phyloP scores from a whole-genome alignment of 2,888 invertebrate species.

The Heterodera filipjevi region DNA sequence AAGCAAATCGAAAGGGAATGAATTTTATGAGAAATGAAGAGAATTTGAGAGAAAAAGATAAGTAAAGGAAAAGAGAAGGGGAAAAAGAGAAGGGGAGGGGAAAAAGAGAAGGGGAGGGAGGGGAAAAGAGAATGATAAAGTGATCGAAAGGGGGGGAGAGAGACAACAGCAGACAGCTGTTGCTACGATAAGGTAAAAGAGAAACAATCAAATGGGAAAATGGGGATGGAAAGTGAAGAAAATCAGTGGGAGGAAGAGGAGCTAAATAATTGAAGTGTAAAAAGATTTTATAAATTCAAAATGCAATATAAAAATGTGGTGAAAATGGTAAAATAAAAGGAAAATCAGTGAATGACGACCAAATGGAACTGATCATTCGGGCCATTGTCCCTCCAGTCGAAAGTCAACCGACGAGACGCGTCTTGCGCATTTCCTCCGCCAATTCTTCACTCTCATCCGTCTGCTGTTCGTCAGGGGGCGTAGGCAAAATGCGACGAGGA shows the following conservation, averaged over 20 bases:
- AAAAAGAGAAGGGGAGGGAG: too few relatives aligned
- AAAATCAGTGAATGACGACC: not conserved
- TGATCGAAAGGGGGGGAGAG: too few relatives aligned
- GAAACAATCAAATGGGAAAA: not conserved
- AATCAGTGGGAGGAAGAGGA: not conserved
- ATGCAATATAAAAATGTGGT: not conserved
- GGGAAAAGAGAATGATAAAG: not conserved
- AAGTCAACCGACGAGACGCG: constrained; percentile 15
- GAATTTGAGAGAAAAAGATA: not conserved
- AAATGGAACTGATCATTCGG: not conserved
- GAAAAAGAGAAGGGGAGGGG: not conserved
- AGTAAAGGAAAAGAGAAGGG: not conserved
- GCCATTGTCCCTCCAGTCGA: not conserved
- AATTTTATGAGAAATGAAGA: not conserved
- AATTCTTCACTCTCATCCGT: constrained; percentile 7
- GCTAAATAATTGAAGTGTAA: too few relatives aligned
- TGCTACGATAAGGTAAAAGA: not conserved
- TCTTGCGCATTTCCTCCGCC: constrained; percentile 12
- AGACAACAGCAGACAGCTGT: not conserved
- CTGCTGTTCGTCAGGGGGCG: constrained; percentile 36
- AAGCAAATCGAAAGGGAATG: not conserved
- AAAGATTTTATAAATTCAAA: too few relatives aligned
- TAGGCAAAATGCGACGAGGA: constrained; percentile 36
- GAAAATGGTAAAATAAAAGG: not conserved
- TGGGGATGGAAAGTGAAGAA: not conserved